Evolutionary conservation across 1,140 invertebrate species (phyloP), one percentile per base, ranked within the genome.

Genomic region (Ooceraea biroi): DNA sequence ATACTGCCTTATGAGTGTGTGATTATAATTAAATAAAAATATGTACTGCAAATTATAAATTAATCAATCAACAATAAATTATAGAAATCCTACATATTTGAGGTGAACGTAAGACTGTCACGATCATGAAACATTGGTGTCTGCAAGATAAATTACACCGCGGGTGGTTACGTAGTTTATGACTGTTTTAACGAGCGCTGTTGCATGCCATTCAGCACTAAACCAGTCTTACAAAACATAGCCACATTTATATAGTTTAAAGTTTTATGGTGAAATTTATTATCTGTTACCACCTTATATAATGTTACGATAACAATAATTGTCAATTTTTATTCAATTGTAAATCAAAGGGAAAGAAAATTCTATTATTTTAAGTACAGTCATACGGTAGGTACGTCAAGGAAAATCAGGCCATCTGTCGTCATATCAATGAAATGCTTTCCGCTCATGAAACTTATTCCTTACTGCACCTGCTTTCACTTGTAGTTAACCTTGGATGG

Each of bases 271-370:
- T 89, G 88, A 88, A 92, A 94, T 94, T 94, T 94, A 94, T 94
- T 94, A 94, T 94, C 93, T 94, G 93, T 93, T 94, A 93, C 91
- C 93, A 94, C 91, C 93, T 94, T 93, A 93, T 93, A 94, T 93
- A 91, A 94, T 85, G 91, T 91, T 87, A 93, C 91, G 92, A 94
- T 94, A 94, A 94, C 90, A 93, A 94, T 94, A 92, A 94, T 94
- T 94, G 93, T 94, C 93, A 94, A 91, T 90, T 94, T 94, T 93
- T 94, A 94, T 93, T 94, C 83, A 86, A 90, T 92, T 92, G 90
- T 94, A 94, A 94, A 94, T 94, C 91, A 90, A 80, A 78, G 69
- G 86, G 71, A 85, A 90, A 92, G 90, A 89, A 90, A 92, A 92
- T 92, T 86, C 83, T 85, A 86, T 72, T 78, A 88, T 90, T 92